Conservation (phyloP, 2,113 vertebrate species). For the Triplophysa dalaica region DNA sequence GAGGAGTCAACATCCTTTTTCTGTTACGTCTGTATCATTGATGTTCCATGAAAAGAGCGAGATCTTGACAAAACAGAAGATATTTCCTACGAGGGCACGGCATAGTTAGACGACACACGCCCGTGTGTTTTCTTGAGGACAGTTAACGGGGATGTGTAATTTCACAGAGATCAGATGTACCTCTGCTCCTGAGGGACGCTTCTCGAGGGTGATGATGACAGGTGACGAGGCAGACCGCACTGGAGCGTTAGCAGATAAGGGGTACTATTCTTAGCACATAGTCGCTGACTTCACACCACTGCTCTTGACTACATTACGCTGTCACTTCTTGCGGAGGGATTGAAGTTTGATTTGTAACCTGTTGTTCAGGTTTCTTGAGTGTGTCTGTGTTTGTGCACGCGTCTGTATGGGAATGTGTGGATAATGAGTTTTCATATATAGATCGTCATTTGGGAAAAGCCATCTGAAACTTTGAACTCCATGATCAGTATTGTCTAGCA, state of each 20-base stretch:
- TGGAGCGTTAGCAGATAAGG: conserved; percentile 25
- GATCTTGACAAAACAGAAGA: conserved; percentile 24
- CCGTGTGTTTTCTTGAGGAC: conserved; percentile 27
- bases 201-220: conserved; percentile 39
- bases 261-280: conserved; percentile 43
- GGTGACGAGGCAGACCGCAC: conserved; percentile 34
- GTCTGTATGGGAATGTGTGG: background rate
- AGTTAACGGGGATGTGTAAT: conserved; percentile 33
- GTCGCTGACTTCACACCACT: conserved; percentile 15
- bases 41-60: conserved; percentile 28
- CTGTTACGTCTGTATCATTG: background rate
- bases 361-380: conserved; percentile 19
- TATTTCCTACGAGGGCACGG: background rate
- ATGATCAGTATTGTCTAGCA: conserved; percentile 31
- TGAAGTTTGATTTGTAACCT: conserved; percentile 35
- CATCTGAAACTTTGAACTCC: conserved; percentile 31
- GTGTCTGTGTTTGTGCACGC: background rate
- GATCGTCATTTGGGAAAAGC: conserved; percentile 27
- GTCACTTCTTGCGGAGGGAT: conserved; percentile 36
- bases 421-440: conserved; percentile 44
- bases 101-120: background rate
- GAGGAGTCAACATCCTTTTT: conserved; percentile 5
- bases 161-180: background rate
- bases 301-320: conserved; percentile 44
- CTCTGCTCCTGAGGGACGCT: background rate